A percentile compares a stretch with the other conserved stretches of the same genome.
These are phyloP conservation scores for Pecten maximus DNA, from an alignment of 2,888 invertebrate genomes.

Conservation along the genomic window DNA sequence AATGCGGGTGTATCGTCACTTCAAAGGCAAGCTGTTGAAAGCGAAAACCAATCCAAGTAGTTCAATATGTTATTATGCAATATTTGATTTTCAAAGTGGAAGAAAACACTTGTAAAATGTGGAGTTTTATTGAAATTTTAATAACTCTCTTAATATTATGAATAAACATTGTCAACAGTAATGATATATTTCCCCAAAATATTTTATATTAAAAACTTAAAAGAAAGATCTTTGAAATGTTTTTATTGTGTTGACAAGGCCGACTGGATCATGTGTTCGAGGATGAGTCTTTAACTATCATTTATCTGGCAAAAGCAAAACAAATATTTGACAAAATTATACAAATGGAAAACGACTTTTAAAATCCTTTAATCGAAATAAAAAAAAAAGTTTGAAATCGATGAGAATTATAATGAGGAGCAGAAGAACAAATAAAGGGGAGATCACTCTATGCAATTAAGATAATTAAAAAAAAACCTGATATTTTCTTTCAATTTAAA, in stretches of 20 bases:
- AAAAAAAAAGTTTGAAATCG: neutral
- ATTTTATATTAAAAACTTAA: neutral
- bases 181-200: neutral
- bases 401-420: neutral
- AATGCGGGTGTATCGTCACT: neutral
- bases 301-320: neutral
- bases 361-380: neutral
- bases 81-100: neutral
- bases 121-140: neutral
- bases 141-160: neutral
- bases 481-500: too few species aligned
- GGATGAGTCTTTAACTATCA: neutral
- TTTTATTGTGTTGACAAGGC: neutral
- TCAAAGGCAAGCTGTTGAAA: neutral
- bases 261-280: neutral
- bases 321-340: neutral
- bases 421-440: neutral
- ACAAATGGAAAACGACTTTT: neutral
- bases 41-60: neutral
- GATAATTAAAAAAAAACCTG: too few species aligned
- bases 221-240: neutral
- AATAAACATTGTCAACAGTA: neutral
- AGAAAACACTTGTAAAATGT: neutral
- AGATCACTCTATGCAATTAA: too few species aligned
- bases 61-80: constrained; percentile 8